Base-by-base conservation (phyloP, 1,140 invertebrate species). In the Drosophila lowei region DNA sequence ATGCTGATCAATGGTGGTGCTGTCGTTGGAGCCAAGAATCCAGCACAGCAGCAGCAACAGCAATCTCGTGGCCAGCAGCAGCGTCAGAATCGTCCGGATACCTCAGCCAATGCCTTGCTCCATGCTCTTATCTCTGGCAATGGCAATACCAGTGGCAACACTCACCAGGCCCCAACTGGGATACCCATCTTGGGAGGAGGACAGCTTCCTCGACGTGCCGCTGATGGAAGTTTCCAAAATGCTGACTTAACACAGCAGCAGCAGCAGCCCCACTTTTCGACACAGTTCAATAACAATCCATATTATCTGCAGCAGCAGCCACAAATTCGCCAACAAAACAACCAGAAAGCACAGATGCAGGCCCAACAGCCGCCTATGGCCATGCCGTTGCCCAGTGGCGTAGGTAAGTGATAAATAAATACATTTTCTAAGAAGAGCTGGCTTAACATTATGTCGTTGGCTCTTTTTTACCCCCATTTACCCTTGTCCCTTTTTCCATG, bases 91-190 rank as follows among this genome's bases (percentile, higher is more conserved):
- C 63, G 79, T 6, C 60, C 58, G 43, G 77, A 84, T 38, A 42
- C 63, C 30, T 41, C 72, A 0, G 81, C 83, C 0, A 86, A 88
- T 76, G 78, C 83, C 0, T 44, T 86, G 23, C 46, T 86, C 9
- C 79, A 72, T n/a, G 78, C 78, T 0, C 55, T 88, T n/a, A 76
- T 88, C n/a, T 56, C 75, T 60, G 78, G 83, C 6, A 65, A 73
- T 50, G 60, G 30, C 30, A 80, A 30, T 23, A 52, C 42, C 8
- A 38, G 8, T 3, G 8, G 30, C 8, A 28, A 28, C 28, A 28
- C 28, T 28, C 2, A 9, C 3, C 34, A 38, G 34, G 11, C 30
- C 8, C 9, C 30, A 34, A 34, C 30, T 34, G 30, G 30, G 3
- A 34, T 34, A 0, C 8, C 34, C 34, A 5, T 1, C 34, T 38